Conservation (phyloP, 2,888 invertebrate species). For the Alviniconcha strummeri region DNA sequence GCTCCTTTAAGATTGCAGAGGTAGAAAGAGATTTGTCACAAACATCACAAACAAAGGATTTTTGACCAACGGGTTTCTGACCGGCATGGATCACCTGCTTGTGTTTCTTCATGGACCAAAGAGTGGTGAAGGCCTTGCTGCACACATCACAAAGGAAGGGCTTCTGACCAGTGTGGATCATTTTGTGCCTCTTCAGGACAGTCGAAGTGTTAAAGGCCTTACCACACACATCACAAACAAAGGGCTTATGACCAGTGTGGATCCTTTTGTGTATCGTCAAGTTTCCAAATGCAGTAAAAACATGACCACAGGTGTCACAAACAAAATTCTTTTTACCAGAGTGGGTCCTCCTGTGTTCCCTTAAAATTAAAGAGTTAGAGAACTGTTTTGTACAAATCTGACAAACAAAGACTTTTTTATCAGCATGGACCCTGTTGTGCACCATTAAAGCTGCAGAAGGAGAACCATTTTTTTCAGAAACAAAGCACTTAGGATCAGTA, state of each 20-base stretch:
- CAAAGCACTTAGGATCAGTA: neutral
- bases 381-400: slow-evolving; percentile 41
- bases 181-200: slow-evolving; percentile 37
- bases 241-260: slow-evolving; percentile 20
- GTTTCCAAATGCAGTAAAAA: slow-evolving; percentile 44
- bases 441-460: neutral
- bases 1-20: too few relatives aligned
- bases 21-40: too few relatives aligned
- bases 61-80: neutral
- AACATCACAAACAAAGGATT: too few relatives aligned
- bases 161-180: slow-evolving; percentile 36
- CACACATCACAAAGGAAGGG: slow-evolving; percentile 35
- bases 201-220: slow-evolving; percentile 34
- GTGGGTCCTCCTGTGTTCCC: slow-evolving; percentile 45
- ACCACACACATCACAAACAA: slow-evolving; percentile 30
- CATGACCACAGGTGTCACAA: slow-evolving; percentile 47
- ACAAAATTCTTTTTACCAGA: slow-evolving; percentile 44
- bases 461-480: neutral
- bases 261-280: slow-evolving; percentile 41
- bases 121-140: neutral
- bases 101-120: neutral
- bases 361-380: slow-evolving; percentile 42
- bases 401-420: neutral
- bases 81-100: neutral
- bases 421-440: neutral